Base-by-base conservation (phyloP, 2,113 vertebrate genomes). In the Octodon degus region DNA sequence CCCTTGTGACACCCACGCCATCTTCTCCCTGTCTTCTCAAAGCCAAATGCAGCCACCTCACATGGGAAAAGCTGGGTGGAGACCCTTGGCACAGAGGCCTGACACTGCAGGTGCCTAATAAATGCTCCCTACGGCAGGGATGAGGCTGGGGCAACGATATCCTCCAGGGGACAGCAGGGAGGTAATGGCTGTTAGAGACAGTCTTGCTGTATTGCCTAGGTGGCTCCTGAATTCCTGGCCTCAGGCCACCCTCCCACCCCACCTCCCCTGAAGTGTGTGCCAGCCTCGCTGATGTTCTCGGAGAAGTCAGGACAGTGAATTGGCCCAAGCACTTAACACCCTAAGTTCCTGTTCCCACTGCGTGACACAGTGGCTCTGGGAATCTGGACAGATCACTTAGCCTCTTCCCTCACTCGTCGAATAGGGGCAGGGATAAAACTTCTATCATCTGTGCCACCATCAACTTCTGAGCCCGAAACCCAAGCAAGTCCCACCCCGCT, bases 301-400 rank as follows among this genome's bases (percentile, higher is more conserved):
- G 68, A 91, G 12, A 24, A 50, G 10, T 25, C 10, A 79, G 83
- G 76, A 70, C 25, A 55, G 43, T 25, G 32, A 24, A 50, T 58
- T 53, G 93, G 20, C 50, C 34, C 43, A 2, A 27, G 72, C 80
- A 90, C 17, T n/a, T 77, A 83, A 27, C 53, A 34, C 40, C 74
- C 95, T 84, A 43, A 90, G 81, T 47, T 40, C 92, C 13, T 68
- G 60, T 37, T 81, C 87, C 53, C 86, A 40, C 24, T 86, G 43
- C 7, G 4, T 79, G 76, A 30, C 43, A 17, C 0, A 65, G 70
- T 65, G 55, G 67, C 92, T 85, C 7, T 63, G 40, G 55, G 40
- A 67, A 13, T n/a, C 62, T 12, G 24, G 40, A 30, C 84, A 83
- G 92, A 77, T 92, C 47, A 40, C 37, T 17, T 37, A 50, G 62